Conservation (phyloP, 2,888 invertebrate genomes). For the Harpagoxenus sublaevis region DNA sequence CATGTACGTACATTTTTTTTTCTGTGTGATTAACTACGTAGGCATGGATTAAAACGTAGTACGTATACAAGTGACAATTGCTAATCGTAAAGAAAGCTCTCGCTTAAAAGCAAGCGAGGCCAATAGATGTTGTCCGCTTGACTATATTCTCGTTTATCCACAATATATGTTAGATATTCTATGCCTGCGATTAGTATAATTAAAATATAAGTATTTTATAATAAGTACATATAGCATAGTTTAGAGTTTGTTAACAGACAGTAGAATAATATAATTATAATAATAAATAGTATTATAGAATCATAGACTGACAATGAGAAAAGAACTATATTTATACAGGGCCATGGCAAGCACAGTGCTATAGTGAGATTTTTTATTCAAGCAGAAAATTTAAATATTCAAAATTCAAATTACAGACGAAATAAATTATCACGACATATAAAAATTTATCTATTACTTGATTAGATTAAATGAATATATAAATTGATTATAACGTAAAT, state of each 20-base stretch:
- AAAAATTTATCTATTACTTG: not conserved
- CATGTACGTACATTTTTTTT: conserved; percentile 57
- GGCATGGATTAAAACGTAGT: conserved; percentile 62
- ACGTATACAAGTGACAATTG: conserved; percentile 43
- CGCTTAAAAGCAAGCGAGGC: conserved; percentile 48
- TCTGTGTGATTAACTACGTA: conserved; percentile 58
- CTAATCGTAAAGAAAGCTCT: conserved; percentile 37
- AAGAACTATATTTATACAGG: conserved; percentile 35
- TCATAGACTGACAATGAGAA: conserved; percentile 48
- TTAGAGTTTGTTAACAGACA: conserved; percentile 35
- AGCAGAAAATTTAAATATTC: not conserved
- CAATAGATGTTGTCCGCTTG: conserved; percentile 68
- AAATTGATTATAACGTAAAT: not conserved
- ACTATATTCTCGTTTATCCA: conserved; percentile 35
- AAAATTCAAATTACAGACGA: not conserved
- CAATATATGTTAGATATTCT: conserved; percentile 49
- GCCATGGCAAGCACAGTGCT: conserved; percentile 61
- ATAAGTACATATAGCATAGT: conserved; percentile 42
- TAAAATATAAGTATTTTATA: conserved; percentile 21
- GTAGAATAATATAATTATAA: conserved; percentile 48
- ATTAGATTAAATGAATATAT: not conserved
- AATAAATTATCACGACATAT: not conserved
- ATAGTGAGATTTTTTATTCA: conserved; percentile 59
- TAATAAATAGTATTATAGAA: too few relatives aligned
- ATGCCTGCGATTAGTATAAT: conserved; percentile 46